Evolutionary conservation across 2,888 invertebrate genomes (phyloP).

Genomic region (Hecatera dysodea): DNA sequence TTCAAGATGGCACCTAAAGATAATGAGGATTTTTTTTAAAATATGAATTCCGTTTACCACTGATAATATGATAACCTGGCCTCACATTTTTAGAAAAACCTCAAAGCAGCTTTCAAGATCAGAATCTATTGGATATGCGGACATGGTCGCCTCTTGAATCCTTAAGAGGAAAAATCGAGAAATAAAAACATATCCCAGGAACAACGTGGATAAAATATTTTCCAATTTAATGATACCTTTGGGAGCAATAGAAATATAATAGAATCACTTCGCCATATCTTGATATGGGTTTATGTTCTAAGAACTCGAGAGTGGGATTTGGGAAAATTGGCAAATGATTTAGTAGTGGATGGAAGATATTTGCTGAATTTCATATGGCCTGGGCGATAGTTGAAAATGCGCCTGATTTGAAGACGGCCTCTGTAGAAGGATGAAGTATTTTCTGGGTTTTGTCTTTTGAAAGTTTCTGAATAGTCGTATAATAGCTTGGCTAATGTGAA

Average conservation of each 20-base stretch:
- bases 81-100: neutral
- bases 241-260: slow-evolving; percentile 49
- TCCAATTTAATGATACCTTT: slow-evolving; percentile 35
- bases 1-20: too few species aligned
- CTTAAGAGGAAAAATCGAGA: slow-evolving; percentile 18
- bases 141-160: slow-evolving; percentile 12
- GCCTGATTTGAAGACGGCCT: too few species aligned
- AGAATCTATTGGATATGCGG: neutral
- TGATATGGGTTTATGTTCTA: slow-evolving; percentile 23
- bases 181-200: slow-evolving; percentile 16
- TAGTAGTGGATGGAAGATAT: neutral
- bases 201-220: slow-evolving; percentile 39
- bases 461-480: too few species aligned
- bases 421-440: too few species aligned
- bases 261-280: slow-evolving; percentile 31
- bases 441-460: too few species aligned
- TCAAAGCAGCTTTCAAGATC: neutral
- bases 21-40: too few species aligned
- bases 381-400: neutral
- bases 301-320: neutral
- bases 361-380: neutral
- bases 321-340: slow-evolving; percentile 28
- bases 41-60: too few species aligned
- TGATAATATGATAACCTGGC: too few species aligned
- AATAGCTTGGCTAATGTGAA: too few species aligned